These are phyloP conservation scores for Myripristis jacobus DNA, from an alignment of 2,797 vertebrate species.

Conservation along the genomic window DNA sequence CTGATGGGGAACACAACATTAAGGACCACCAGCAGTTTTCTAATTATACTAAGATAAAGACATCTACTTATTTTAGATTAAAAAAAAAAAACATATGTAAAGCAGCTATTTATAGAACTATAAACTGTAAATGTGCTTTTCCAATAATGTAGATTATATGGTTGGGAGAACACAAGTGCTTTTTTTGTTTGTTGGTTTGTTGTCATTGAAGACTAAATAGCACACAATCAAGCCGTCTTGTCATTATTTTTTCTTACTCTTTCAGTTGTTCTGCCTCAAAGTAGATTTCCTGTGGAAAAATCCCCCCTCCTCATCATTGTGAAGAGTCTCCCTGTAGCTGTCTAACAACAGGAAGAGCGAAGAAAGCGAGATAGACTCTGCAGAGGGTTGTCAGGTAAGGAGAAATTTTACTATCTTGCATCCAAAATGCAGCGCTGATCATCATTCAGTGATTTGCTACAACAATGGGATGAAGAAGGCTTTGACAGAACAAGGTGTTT, in stretches of 20 bases:
- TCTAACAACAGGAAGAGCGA: constrained; percentile 53
- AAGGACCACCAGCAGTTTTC: too few species aligned
- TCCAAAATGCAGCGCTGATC: not conserved
- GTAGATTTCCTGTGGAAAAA: constrained; percentile 70
- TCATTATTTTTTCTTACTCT: constrained; percentile 16
- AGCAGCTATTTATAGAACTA: too few species aligned
- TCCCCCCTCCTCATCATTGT: constrained; percentile 47
- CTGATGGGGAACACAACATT: not conserved
- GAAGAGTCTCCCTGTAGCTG: constrained; percentile 41
- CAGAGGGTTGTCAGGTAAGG: constrained; percentile 60
- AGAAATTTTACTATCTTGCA: constrained; percentile 17
- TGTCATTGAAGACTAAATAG: not conserved
- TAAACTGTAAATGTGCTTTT: too few species aligned
- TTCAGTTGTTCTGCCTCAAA: constrained; percentile 34
- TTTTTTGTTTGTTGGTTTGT: constrained; percentile 5
- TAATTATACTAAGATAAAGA: not conserved
- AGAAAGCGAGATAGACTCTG: constrained; percentile 30
- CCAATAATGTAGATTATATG: too few species aligned
- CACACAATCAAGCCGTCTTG: not conserved
- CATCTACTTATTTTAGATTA: not conserved
- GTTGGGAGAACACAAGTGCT: too few species aligned
- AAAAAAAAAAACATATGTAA: not conserved
- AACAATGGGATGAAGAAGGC: not conserved
- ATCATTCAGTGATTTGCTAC: not conserved
- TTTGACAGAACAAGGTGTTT: not conserved